Percentiles rank a stretch among this genome's conserved stretches.
These are phyloP conservation scores for Digitonthophagus gazella DNA, from an alignment of 2,888 invertebrate genomes.

Conservation along the genomic window DNA sequence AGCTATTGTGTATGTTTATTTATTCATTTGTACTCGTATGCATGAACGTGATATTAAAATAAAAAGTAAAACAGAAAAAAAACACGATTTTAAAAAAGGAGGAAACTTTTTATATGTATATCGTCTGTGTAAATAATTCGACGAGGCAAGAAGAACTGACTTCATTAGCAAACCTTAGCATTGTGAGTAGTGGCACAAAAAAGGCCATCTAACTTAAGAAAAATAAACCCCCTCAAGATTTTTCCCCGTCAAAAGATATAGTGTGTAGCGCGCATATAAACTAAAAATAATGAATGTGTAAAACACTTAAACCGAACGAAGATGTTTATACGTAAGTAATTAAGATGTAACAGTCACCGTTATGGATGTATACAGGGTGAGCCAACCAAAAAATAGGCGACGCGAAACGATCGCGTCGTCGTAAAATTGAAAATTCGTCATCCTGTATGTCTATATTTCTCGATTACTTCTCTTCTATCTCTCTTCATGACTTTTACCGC, in stretches of 20 bases:
- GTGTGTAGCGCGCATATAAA: conserved; percentile 28
- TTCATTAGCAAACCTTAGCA: conserved; percentile 44
- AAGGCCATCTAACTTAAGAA: conserved; percentile 43
- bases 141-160: conserved; percentile 7
- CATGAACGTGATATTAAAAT: neutral
- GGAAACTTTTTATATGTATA: conserved; percentile 9
- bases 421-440: neutral
- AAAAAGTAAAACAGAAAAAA: neutral
- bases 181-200: conserved; percentile 52
- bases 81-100: conserved; percentile 6
- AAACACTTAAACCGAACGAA: conserved; percentile 37
- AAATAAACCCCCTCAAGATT: neutral
- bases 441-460: neutral
- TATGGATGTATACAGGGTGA: conserved; percentile 30
- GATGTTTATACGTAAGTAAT: conserved; percentile 35
- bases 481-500: neutral
- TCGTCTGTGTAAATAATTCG: neutral
- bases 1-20: neutral
- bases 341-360: conserved; percentile 39
- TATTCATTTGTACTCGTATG: neutral
- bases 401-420: neutral
- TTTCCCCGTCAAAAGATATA: neutral
- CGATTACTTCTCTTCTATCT: neutral
- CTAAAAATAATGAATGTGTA: conserved; percentile 45
- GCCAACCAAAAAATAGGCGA: conserved; percentile 19